Evolutionary conservation across 2,888 invertebrate species (phyloP).

Genomic region (Zele albiditarsus): DNA sequence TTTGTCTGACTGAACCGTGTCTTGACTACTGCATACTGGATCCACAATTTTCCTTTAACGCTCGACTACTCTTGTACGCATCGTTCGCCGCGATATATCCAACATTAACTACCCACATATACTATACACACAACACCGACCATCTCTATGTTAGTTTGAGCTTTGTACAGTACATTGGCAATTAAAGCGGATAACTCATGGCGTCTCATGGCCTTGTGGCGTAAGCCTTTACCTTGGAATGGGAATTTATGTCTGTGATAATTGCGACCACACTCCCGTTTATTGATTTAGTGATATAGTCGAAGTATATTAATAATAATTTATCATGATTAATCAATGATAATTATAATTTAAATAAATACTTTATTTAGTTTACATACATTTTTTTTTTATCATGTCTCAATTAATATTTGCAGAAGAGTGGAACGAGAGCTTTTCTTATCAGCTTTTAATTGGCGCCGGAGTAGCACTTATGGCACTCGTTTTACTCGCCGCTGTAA

Average conservation of each 20-base stretch:
- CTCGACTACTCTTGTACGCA: neutral
- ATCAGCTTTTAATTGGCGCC: slow-evolving; percentile 77
- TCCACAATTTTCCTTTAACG: neutral
- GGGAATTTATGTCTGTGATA: slow-evolving; percentile 26
- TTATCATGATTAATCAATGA: neutral
- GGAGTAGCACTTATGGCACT: slow-evolving; percentile 79
- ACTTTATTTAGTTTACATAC: neutral
- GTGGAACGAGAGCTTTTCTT: slow-evolving; percentile 70
- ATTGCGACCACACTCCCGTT: slow-evolving; percentile 16
- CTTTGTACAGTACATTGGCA: slow-evolving; percentile 8
- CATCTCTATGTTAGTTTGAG: neutral
- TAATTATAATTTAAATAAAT: no score
- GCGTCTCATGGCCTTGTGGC: neutral
- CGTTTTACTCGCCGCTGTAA: slow-evolving; percentile 81
- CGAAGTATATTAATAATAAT: neutral
- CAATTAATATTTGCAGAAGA: slow-evolving; percentile 58
- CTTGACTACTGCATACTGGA: neutral
- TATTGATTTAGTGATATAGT: slow-evolving; percentile 7
- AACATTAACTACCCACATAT: neutral
- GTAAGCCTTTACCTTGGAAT: slow-evolving; percentile 13
- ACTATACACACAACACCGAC: neutral
- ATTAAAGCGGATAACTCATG: slow-evolving; percentile 23
- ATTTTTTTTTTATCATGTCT: slow-evolving; percentile 11
- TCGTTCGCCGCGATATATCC: neutral
- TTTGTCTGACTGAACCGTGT: slow-evolving; percentile 10